Conservation (phyloP, 1,140 invertebrate species). For the Chrysomallon squamiferum region DNA sequence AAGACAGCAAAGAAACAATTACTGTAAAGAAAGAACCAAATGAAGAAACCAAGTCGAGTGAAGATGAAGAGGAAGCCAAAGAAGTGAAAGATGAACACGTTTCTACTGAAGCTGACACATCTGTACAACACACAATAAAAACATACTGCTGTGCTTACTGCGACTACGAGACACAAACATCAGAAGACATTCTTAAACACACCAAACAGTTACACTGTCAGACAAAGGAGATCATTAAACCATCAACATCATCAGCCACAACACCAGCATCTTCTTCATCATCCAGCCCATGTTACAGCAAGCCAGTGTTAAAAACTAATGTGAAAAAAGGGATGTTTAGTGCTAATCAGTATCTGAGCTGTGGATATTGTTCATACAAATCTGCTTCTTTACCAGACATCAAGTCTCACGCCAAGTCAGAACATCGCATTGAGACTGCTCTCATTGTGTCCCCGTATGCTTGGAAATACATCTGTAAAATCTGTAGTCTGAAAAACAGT, state of each 20-base stretch:
- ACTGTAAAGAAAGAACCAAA: not conserved
- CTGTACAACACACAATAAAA: conserved; percentile 9
- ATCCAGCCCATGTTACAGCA: not conserved
- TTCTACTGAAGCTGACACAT: not conserved
- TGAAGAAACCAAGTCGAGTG: no score
- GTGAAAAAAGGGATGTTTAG: not conserved
- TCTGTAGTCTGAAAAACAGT: conserved; percentile 27
- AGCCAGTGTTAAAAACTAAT: not conserved
- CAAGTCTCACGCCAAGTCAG: conserved; percentile 15
- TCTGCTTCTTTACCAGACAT: conserved; percentile 15
- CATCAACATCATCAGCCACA: no score
- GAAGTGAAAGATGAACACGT: not conserved
- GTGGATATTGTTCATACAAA: conserved; percentile 20
- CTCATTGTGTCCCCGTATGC: conserved; percentile 15
- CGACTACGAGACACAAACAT: conserved; percentile 29
- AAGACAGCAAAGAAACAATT: not conserved
- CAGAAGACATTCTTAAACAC: conserved; percentile 25
- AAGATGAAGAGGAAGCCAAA: no score
- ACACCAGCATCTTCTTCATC: no score
- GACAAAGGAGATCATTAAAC: no score
- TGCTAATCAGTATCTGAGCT: conserved; percentile 19
- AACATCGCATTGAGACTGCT: conserved; percentile 12
- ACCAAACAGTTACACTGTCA: conserved; percentile 10
- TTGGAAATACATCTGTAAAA: conserved; percentile 28
- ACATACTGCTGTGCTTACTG: conserved; percentile 34